Conservation (phyloP, 2,888 invertebrate genomes). For the Anoncus sp. region DNA sequence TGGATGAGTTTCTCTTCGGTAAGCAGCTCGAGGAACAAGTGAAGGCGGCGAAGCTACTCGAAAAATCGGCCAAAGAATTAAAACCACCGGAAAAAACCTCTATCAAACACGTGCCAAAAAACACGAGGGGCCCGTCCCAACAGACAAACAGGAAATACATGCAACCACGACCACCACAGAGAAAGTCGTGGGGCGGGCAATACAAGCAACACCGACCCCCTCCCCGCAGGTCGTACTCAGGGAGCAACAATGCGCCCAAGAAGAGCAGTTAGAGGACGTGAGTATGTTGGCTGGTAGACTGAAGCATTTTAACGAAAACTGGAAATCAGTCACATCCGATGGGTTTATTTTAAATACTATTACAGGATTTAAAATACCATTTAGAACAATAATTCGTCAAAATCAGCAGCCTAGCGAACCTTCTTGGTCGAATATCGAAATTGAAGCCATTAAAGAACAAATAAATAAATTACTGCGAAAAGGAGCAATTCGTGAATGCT, state of each 20-base stretch:
- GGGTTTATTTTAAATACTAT: conserved; percentile 31
- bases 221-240: background rate
- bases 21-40: conserved; percentile 42
- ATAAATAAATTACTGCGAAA: conserved; percentile 42
- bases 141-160: conserved; percentile 19
- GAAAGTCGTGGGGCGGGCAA: background rate
- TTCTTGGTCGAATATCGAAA: conserved; percentile 35
- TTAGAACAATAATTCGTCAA: conserved; percentile 16
- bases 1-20: conserved; percentile 57
- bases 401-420: conserved; percentile 13
- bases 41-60: conserved; percentile 43
- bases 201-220: background rate
- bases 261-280: conserved; percentile 30
- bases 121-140: conserved; percentile 43
- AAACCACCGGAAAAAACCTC: background rate
- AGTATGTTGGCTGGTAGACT: conserved; percentile 55
- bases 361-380: conserved; percentile 45
- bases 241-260: conserved; percentile 15
- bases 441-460: background rate
- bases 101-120: conserved; percentile 46
- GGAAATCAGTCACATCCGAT: conserved; percentile 33
- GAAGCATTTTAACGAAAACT: conserved; percentile 16
- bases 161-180: conserved; percentile 28
- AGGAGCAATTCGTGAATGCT: conserved; percentile 42
- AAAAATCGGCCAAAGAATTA: conserved; percentile 40